phyloP scores from a whole-genome alignment of 2,113 vertebrate species.

The Rhinichthys klamathensis region DNA sequence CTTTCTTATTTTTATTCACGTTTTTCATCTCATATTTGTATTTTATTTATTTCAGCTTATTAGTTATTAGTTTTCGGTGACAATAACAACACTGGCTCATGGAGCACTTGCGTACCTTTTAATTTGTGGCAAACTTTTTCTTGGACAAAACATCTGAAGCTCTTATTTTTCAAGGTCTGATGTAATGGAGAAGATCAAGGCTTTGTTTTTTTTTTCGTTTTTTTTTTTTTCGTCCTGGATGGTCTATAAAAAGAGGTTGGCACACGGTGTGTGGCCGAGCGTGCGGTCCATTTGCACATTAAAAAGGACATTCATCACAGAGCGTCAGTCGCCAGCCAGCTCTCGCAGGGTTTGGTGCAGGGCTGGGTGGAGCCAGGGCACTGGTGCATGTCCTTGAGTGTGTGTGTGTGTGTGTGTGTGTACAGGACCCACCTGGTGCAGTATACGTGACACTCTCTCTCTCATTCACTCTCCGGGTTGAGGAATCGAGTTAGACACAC shows the following conservation, averaged over 20 bases:
- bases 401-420: background rate
- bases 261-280: background rate
- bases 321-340: slow-evolving; percentile 36
- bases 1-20: background rate
- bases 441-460: slow-evolving; percentile 57
- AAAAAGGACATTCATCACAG: slow-evolving; percentile 49
- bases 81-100: background rate
- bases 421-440: slow-evolving; percentile 59
- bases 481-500: slow-evolving; percentile 53
- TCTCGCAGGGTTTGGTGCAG: slow-evolving; percentile 46
- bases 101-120: background rate
- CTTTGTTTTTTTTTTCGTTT: background rate
- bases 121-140: slow-evolving; percentile 7
- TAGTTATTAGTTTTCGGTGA: background rate
- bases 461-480: slow-evolving; percentile 48
- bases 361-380: slow-evolving; percentile 49
- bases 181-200: background rate
- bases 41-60: background rate
- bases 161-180: slow-evolving; percentile 5
- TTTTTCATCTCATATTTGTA: background rate
- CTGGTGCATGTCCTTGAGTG: slow-evolving; percentile 48
- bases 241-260: slow-evolving; percentile 32
- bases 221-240: background rate
- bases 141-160: background rate
- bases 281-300: slow-evolving; percentile 54